These are phyloP conservation scores for Lasaia peninsularis DNA, from an alignment of 1,140 invertebrate genomes.

Conservation along the genomic window DNA sequence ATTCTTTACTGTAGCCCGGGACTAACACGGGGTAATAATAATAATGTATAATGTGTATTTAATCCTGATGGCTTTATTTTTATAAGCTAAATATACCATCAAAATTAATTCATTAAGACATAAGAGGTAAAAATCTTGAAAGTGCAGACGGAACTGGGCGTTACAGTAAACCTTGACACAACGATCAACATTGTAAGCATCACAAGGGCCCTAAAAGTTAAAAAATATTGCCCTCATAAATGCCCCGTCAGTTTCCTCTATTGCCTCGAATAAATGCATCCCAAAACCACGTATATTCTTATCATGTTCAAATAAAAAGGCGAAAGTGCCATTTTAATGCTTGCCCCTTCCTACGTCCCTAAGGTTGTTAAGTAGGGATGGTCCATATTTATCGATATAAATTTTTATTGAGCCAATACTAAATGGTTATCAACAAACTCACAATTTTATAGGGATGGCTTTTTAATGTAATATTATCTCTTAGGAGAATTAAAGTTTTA, in stretches of 20 bases:
- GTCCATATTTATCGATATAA: neutral
- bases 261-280: constrained; percentile 26
- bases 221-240: constrained; percentile 17
- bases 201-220: constrained; percentile 3
- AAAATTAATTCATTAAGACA: too few species aligned
- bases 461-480: too few species aligned
- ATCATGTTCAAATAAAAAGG: constrained; percentile 30
- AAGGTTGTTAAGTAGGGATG: constrained; percentile 20
- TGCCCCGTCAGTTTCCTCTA: neutral
- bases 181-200: neutral
- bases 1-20: too few species aligned
- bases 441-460: too few species aligned
- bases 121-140: too few species aligned
- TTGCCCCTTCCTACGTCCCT: constrained; percentile 28
- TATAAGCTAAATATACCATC: neutral
- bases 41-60: too few species aligned
- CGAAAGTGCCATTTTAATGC: constrained; percentile 29
- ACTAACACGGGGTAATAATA: too few species aligned
- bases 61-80: neutral
- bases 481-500: too few species aligned
- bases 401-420: neutral
- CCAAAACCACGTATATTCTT: constrained; percentile 26
- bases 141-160: too few species aligned
- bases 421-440: too few species aligned
- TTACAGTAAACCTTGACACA: too few species aligned